phyloP scores from a whole-genome alignment of 2,797 vertebrate species.

The Phalanger gymnotis region DNA sequence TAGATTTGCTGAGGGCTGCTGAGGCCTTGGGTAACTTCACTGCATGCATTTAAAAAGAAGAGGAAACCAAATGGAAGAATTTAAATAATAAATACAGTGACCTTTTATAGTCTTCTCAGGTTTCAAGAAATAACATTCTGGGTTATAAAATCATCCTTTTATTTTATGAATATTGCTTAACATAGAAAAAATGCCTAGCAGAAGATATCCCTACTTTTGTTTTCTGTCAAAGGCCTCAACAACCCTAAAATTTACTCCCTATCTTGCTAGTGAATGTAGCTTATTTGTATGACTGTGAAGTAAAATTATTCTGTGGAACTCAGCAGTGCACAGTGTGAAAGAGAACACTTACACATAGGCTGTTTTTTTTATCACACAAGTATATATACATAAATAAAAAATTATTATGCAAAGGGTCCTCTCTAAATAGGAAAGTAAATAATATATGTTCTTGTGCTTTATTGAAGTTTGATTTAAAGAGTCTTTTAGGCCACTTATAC shows the following conservation, averaged over 20 bases:
- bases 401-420: background rate
- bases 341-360: background rate
- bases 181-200: background rate
- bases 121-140: conserved; percentile 31
- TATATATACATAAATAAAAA: background rate
- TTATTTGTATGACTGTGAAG: background rate
- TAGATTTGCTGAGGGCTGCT: conserved; percentile 21
- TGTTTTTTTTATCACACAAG: background rate
- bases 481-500: background rate
- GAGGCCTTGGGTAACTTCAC: conserved; percentile 59
- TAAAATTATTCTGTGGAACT: background rate
- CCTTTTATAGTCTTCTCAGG: conserved; percentile 4
- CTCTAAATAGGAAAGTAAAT: background rate
- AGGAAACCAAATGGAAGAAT: conserved; percentile 19
- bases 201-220: background rate
- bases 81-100: conserved; percentile 58
- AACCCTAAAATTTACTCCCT: background rate
- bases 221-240: background rate
- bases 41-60: conserved; percentile 54
- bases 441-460: background rate
- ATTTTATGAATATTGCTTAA: conserved; percentile 10
- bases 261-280: background rate
- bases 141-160: conserved; percentile 20
- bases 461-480: background rate
- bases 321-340: background rate